Evolutionary conservation across 1,140 invertebrate genomes (phyloP).

Genomic region (Luehdorfia chinensis): DNA sequence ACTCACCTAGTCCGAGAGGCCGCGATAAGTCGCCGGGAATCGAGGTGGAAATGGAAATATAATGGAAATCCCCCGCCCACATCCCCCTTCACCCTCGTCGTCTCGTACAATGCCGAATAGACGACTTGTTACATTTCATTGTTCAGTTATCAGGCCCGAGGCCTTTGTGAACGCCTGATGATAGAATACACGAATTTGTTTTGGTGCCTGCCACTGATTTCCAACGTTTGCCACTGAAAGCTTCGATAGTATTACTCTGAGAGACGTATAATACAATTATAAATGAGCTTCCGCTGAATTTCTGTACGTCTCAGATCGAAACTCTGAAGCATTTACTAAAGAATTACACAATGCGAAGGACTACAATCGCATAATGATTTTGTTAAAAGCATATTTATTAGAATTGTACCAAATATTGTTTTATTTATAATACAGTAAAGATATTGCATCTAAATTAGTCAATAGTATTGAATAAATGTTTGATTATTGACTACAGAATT

Average conservation of each 20-base stretch:
- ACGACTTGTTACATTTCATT: constrained; percentile 76
- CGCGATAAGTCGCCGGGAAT: constrained; percentile 69
- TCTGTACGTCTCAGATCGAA: constrained; percentile 5
- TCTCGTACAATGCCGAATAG: constrained; percentile 67
- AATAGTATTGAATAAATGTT: too few relatives aligned
- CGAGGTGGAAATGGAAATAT: constrained; percentile 76
- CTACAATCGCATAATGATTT: too few relatives aligned
- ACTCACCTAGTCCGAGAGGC: constrained; percentile 67
- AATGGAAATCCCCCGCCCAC: constrained; percentile 55
- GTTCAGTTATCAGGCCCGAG: constrained; percentile 72
- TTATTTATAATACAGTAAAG: too few relatives aligned
- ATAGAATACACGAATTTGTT: constrained; percentile 76
- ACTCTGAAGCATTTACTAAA: too few relatives aligned
- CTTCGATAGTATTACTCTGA: constrained; percentile 46
- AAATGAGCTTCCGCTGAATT: constrained; percentile 32
- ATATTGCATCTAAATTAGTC: too few relatives aligned
- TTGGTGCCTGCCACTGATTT: constrained; percentile 64
- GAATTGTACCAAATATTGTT: too few relatives aligned
- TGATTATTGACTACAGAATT: too few relatives aligned
- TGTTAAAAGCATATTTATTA: too few relatives aligned
- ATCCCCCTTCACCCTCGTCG: constrained; percentile 27
- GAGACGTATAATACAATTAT: constrained; percentile 34
- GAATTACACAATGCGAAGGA: too few relatives aligned
- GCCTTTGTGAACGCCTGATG: constrained; percentile 71
- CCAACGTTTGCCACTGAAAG: constrained; percentile 61